Base-by-base conservation (phyloP, 92 coral and sea anemone species). In the Phymanthus crucifer region DNA sequence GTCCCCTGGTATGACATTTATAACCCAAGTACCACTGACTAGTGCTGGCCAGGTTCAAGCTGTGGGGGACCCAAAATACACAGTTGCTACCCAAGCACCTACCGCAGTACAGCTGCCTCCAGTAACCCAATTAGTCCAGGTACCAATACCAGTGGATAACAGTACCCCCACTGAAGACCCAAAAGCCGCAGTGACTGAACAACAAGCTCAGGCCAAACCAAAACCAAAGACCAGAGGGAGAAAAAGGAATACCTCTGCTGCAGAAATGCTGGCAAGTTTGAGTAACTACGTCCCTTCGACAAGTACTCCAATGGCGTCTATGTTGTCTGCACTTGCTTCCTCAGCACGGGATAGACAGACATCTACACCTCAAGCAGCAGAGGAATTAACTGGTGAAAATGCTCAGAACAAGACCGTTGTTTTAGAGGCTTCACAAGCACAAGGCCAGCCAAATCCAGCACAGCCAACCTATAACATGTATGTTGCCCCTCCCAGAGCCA, bases 311-410 rank as follows among this genome's bases (percentile, higher is more conserved):
- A 92, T 92, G 97, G 86, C 97, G 14, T 87, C 94, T 17, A 92
- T 92, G 97, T 45, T 92, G 35, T 90, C 97, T 24, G 97, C 97
- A 1, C 76, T 92, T 78, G 97, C 97, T 23, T 90, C 97, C 1
- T 83, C 87, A 8, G 81, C 87, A 6, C 76, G 81, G 19, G 82
- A 83, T 29, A 54, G 87, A 17, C 82, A 69, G 58, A 35, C 80
- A 3, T 6, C 73, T 36, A 56, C 75, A 11, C 4, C 35, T 29
- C 80, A 74, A 64, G 76, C 61, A 37, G 72, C 67, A 76, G 92
- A 89, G 75, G 77, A 32, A n/a, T 72, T 32, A n/a, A 74, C 65
- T 67, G 71, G 66, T 17, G 85, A 67, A 34, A 84, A 61, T 12
- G 43, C 18, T 16, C 40, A 66, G 68, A 72, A 54, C 58, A 70